Conservation (phyloP, 2,888 invertebrate species). For the Ceraclea dissimilis region DNA sequence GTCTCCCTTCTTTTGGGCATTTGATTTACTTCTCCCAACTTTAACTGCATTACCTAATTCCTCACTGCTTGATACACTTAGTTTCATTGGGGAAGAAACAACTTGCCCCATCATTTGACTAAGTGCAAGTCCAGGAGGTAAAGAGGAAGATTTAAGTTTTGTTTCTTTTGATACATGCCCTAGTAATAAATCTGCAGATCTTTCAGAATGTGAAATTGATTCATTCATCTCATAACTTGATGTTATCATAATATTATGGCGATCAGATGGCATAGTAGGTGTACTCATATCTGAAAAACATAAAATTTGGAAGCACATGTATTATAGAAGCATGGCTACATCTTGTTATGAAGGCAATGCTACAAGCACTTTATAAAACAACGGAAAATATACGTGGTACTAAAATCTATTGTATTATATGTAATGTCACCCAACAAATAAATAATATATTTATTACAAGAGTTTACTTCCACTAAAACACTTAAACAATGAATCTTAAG, state of each 20-base stretch:
- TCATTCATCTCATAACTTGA: slow-evolving; percentile 21
- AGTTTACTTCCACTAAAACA: too few relatives aligned
- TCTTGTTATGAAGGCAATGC: slow-evolving; percentile 14
- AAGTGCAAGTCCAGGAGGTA: slow-evolving; percentile 55
- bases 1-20: slow-evolving; percentile 44
- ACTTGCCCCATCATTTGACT: slow-evolving; percentile 44
- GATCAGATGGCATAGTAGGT: slow-evolving; percentile 3
- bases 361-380: background rate
- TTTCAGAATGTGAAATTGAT: background rate
- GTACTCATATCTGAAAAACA: slow-evolving; percentile 21
- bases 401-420: too few relatives aligned
- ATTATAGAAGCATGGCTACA: slow-evolving; percentile 20
- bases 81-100: slow-evolving; percentile 44
- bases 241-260: slow-evolving; percentile 20
- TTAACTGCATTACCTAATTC: slow-evolving; percentile 40
- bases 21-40: slow-evolving; percentile 46
- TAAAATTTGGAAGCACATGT: slow-evolving; percentile 19
- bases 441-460: too few relatives aligned
- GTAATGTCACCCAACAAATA: too few relatives aligned
- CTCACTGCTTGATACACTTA: slow-evolving; percentile 42
- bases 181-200: slow-evolving; percentile 17
- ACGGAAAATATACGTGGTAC: too few relatives aligned
- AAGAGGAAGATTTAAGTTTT: slow-evolving; percentile 56
- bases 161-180: slow-evolving; percentile 41
- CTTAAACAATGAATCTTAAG: too few relatives aligned